Evolutionary conservation across 92 coral and sea anemone species (phyloP).

Genomic region (Meandrina meandrites): DNA sequence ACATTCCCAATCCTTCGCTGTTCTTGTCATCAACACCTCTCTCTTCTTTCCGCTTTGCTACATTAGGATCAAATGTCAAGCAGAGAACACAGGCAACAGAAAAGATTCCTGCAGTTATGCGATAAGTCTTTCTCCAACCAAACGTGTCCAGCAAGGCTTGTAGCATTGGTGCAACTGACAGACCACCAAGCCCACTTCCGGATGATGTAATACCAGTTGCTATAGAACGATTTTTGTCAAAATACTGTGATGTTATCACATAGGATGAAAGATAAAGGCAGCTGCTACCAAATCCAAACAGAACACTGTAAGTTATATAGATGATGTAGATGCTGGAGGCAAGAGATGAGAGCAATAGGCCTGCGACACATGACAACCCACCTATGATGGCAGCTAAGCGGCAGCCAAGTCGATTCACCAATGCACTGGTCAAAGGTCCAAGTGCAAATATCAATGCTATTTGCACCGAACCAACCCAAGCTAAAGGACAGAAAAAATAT

Average conservation of each 20-base stretch:
- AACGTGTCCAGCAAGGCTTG: constrained; percentile 40
- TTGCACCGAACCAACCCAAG: constrained; percentile 74
- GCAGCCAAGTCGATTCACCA: constrained; percentile 64
- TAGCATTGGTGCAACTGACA: constrained; percentile 49
- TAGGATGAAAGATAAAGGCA: constrained; percentile 60
- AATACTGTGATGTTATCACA: constrained; percentile 61
- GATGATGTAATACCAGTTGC: constrained; percentile 70
- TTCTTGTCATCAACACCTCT: neutral
- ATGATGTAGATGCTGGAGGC: constrained; percentile 53
- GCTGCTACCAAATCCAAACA: constrained; percentile 74
- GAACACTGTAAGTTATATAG: constrained; percentile 58
- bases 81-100: constrained; percentile 23
- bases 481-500: constrained; percentile 22
- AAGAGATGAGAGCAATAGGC: constrained; percentile 62
- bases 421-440: constrained; percentile 47
- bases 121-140: constrained; percentile 59
- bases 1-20: neutral
- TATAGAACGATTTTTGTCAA: constrained; percentile 60
- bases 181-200: constrained; percentile 59
- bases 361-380: constrained; percentile 53
- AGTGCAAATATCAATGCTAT: constrained; percentile 54
- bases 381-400: constrained; percentile 53
- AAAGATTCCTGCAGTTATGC: constrained; percentile 40
- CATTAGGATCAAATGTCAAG: constrained; percentile 41
- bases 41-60: neutral